A percentile compares a stretch with the other conserved stretches of the same genome.
phyloP scores from a whole-genome alignment of 2,888 invertebrate species.

The Athripsodes cinereus region DNA sequence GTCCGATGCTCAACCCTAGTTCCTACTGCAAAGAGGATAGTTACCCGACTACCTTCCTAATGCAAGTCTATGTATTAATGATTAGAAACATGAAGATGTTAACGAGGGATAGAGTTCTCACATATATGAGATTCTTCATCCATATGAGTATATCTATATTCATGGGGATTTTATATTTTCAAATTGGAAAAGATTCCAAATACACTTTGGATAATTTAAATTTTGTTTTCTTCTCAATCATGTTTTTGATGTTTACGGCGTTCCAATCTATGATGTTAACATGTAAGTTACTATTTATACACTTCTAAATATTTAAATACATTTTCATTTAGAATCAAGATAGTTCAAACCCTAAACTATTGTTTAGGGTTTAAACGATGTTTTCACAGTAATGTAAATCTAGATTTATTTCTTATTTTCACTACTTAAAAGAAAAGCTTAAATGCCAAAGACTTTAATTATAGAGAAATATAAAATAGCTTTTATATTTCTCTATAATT shows the following conservation, averaged over 20 bases:
- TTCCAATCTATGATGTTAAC: constrained; percentile 85
- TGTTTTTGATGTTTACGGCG: constrained; percentile 93
- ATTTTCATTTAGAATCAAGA: too few relatives aligned
- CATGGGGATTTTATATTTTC: constrained; percentile 76
- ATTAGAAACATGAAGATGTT: constrained; percentile 56
- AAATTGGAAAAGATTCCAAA: constrained; percentile 80
- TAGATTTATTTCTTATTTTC: too few relatives aligned
- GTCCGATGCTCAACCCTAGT: constrained; percentile 23
- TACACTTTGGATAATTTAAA: constrained; percentile 81
- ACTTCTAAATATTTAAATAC: too few relatives aligned
- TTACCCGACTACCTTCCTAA: constrained; percentile 54
- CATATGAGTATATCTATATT: constrained; percentile 75
- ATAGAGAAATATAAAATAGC: too few relatives aligned
- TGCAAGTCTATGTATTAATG: constrained; percentile 55
- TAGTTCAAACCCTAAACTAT: too few relatives aligned
- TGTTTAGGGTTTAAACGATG: too few relatives aligned
- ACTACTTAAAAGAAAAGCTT: too few relatives aligned
- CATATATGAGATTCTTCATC: constrained; percentile 69
- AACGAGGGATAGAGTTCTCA: constrained; percentile 68
- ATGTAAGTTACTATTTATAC: too few relatives aligned
- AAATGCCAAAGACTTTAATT: too few relatives aligned
- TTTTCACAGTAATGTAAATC: too few relatives aligned
- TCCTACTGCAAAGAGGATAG: constrained; percentile 34
- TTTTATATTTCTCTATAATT: too few relatives aligned
- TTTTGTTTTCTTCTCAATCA: constrained; percentile 82